phyloP scores from a whole-genome alignment of 1,140 invertebrate genomes.

The Macrosteles quadrilineatus region DNA sequence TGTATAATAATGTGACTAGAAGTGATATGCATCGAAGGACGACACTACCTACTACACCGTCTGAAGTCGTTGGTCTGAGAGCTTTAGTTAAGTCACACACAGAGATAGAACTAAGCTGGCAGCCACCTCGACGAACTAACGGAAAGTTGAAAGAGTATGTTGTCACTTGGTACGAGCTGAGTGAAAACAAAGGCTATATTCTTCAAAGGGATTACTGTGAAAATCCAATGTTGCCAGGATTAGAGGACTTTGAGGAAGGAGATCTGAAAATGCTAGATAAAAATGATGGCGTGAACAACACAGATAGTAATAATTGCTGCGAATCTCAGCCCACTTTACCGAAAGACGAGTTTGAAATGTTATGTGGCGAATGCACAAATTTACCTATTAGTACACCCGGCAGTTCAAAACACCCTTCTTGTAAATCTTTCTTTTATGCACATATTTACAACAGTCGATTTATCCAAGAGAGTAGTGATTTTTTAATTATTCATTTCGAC shows the following conservation, averaged over 20 bases:
- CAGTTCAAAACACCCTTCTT: background rate
- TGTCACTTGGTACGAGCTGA: slow-evolving; percentile 60
- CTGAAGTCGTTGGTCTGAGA: slow-evolving; percentile 59
- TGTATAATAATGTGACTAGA: slow-evolving; percentile 63
- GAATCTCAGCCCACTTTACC: too few relatives aligned
- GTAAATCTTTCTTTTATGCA: background rate
- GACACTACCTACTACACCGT: slow-evolving; percentile 72
- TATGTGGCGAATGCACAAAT: background rate
- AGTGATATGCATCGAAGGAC: slow-evolving; percentile 77
- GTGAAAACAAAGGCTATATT: slow-evolving; percentile 31
- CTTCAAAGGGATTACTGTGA: slow-evolving; percentile 40
- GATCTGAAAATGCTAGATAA: too few relatives aligned
- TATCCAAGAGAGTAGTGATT: too few relatives aligned
- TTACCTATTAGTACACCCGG: background rate
- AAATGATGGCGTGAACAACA: too few relatives aligned
- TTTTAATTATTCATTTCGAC: too few relatives aligned
- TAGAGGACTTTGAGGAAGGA: too few relatives aligned
- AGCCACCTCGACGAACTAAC: slow-evolving; percentile 70
- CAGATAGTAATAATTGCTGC: too few relatives aligned
- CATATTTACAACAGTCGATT: background rate
- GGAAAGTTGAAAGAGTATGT: slow-evolving; percentile 81
- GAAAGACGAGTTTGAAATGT: slow-evolving; percentile 15
- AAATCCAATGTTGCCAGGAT: slow-evolving; percentile 12
- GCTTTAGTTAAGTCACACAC: slow-evolving; percentile 58
- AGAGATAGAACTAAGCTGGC: slow-evolving; percentile 73